phyloP scores from a whole-genome alignment of 2,888 invertebrate genomes.

The Napeogenes sylphis region DNA sequence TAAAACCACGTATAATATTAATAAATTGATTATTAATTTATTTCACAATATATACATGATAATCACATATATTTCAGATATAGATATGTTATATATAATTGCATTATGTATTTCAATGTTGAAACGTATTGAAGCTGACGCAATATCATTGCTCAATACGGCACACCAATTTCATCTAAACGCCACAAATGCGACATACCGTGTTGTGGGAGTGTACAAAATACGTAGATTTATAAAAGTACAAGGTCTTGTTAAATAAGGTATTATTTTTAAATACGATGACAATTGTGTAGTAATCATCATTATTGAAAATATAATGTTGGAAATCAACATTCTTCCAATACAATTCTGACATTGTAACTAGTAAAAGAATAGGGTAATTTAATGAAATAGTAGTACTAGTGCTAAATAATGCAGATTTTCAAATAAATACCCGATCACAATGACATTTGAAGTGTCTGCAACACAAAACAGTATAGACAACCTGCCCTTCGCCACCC shows the following conservation, averaged over 20 bases:
- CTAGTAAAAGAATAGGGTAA: no score
- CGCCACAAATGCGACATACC: conserved; percentile 19
- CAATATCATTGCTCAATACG: conserved; percentile 18
- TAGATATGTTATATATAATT: neutral
- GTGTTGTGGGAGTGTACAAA: conserved; percentile 1
- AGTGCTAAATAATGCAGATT: neutral
- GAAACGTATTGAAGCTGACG: conserved; percentile 8
- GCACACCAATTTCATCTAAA: conserved; percentile 19
- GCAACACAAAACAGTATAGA: conserved; percentile 42
- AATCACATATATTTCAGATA: neutral
- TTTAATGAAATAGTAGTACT: neutral
- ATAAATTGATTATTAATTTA: no score
- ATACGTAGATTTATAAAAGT: neutral
- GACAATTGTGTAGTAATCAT: no score
- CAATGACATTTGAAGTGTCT: conserved; percentile 21
- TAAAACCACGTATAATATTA: no score
- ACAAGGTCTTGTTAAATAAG: no score
- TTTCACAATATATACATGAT: no score
- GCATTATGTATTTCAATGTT: neutral
- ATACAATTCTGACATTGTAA: no score
- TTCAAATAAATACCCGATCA: conserved; percentile 13
- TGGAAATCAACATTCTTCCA: no score
- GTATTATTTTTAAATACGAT: no score
- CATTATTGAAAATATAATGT: no score
- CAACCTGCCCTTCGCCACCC: conserved; percentile 63